A percentile compares a stretch with the other conserved stretches of the same genome.
Evolutionary conservation across 2,113 vertebrate species (phyloP).

Genomic region (Podarcis raffonei): DNA sequence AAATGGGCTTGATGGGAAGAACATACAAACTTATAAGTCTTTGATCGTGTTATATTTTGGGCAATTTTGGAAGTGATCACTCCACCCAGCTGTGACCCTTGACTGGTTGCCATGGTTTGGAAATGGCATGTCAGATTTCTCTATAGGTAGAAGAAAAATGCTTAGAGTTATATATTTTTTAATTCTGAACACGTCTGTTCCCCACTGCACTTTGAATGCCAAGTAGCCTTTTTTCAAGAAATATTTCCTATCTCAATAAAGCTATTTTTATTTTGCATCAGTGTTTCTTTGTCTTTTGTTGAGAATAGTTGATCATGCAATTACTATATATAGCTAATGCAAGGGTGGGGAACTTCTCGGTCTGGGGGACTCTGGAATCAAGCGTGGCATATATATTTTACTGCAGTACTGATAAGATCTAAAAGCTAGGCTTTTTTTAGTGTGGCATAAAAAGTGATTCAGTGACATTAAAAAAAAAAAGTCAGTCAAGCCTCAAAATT

Average conservation of each 20-base stretch:
- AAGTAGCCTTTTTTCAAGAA: background rate
- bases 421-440: no score
- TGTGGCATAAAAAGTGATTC: background rate
- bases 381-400: background rate
- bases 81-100: background rate
- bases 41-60: background rate
- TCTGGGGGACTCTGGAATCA: background rate
- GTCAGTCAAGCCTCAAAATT: background rate
- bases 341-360: no score
- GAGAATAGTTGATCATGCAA: background rate
- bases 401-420: background rate
- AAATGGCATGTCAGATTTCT: background rate
- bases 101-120: background rate
- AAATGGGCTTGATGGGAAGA: background rate
- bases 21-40: background rate
- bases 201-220: background rate
- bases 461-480: background rate
- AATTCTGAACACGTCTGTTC: background rate
- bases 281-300: background rate
- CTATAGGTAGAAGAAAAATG: background rate
- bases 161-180: background rate
- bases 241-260: background rate
- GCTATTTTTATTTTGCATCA: background rate
- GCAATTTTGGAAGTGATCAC: background rate
- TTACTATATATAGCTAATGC: background rate